Conservation (phyloP, 2,113 vertebrate genomes). For the Struthio camelus region DNA sequence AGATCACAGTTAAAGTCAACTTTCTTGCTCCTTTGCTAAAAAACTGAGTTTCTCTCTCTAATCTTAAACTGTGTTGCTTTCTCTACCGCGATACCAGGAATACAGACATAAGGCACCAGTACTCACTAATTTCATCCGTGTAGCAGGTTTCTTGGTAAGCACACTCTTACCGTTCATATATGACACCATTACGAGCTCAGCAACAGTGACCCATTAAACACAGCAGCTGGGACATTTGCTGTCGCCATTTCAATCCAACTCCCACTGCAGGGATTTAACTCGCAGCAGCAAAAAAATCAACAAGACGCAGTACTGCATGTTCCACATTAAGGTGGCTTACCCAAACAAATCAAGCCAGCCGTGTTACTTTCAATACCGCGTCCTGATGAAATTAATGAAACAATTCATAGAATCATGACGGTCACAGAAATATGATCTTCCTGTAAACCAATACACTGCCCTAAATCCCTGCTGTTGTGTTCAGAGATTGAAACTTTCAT, state of each 20-base stretch:
- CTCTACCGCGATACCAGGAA: too few species aligned
- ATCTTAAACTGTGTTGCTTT: neutral
- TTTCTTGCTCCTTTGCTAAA: neutral
- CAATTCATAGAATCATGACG: accelerated
- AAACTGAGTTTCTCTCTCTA: neutral
- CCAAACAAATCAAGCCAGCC: neutral
- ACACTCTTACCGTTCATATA: neutral
- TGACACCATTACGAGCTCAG: neutral
- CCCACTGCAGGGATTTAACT: neutral
- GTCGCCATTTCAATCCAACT: neutral
- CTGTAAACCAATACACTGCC: neutral
- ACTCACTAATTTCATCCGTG: accelerated
- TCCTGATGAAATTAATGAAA: neutral
- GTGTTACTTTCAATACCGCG: accelerated
- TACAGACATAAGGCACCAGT: neutral
- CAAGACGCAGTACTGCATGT: accelerated
- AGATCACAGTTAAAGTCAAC: neutral
- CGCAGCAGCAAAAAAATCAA: neutral
- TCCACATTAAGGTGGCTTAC: neutral
- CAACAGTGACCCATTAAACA: neutral
- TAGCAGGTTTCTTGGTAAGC: neutral
- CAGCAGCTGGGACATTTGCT: neutral
- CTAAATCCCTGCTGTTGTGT: neutral
- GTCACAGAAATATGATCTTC: accelerated
- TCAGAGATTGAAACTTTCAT: neutral